Evolutionary conservation across 2,888 invertebrate genomes (phyloP), one percentile per base, ranked within the genome.

Genomic region (Phalangium opilio): DNA sequence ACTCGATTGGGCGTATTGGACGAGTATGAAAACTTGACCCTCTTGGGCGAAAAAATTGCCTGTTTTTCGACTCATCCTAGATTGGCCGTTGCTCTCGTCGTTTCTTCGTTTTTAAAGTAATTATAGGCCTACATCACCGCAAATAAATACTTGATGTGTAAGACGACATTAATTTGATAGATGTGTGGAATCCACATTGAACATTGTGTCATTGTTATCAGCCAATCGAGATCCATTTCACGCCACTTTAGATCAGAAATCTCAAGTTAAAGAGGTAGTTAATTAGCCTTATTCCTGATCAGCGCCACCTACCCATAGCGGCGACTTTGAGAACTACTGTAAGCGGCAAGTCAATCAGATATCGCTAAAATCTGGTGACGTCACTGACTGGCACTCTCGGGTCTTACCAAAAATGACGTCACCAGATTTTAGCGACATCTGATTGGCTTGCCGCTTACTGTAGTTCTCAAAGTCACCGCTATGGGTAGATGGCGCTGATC

Each of bases 1-100:
- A 69, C 71, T 38, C 70, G 74, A 62, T 77, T 83, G 0, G 84
- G 83, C 1, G 73, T 76, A 1, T 55, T 81, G 3, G 74, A 77
- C 20, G 49, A 62, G 0, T 50, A 69, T 0, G 78, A 81, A 58
- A 70, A 72, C 27, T 60, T 82, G 11, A 81, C 81, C 1, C 65
- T 75, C 0, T 65, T 82, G 0, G 82, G 82, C 1, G 62, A 63
- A 19, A 58, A 72, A 0, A 64, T 78, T 1, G 66, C 74, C 0
- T 52, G 66, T 1, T 70, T 81, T 50, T 66, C 75, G 15, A 61
- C 77, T 0, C 73, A 74, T 57, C 81, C 81, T 2, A 73, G 75
- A 49, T 58, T 78, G 33, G 74, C 73, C 1, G 75, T 73, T 61
- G 70, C 75, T 1, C 58, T 79, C 51, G 64, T 79, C n/a, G 71